phyloP scores from a whole-genome alignment of 2,113 vertebrate genomes.

The Hydrochoerus hydrochaeris region DNA sequence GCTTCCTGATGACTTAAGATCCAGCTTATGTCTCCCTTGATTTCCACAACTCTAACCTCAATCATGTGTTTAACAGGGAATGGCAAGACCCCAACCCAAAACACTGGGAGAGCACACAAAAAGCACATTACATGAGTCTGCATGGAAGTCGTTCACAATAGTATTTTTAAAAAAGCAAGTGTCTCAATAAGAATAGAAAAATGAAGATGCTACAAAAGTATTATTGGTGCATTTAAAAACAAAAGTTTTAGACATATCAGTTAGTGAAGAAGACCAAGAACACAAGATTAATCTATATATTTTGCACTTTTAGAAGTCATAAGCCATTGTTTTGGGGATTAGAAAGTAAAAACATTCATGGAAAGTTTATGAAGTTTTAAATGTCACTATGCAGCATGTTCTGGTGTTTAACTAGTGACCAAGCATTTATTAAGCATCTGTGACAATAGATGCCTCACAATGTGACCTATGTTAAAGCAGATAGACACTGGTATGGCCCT shows the following conservation, averaged over 20 bases:
- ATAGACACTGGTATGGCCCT: not conserved
- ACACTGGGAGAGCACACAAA: not conserved
- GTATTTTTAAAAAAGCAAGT: not conserved
- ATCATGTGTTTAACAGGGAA: not conserved
- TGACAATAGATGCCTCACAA: not conserved
- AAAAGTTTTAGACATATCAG: not conserved
- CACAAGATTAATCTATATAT: not conserved
- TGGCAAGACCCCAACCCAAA: not conserved
- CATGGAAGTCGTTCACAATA: not conserved
- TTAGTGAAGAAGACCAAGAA: not conserved
- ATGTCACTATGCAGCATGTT: not conserved
- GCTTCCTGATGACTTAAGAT: not conserved
- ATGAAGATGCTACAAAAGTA: not conserved
- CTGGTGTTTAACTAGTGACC: not conserved
- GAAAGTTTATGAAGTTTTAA: not conserved
- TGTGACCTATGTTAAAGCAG: not conserved
- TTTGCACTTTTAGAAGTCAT: not conserved
- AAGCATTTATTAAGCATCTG: not conserved
- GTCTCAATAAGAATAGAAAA: not conserved
- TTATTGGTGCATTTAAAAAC: not conserved
- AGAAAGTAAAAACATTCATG: not conserved
- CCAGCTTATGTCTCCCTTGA: rapidly evolving
- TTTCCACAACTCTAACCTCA: not conserved
- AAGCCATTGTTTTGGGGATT: not conserved
- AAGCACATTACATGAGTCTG: not conserved